These are phyloP conservation scores for Cheumatopsyche charites DNA, from an alignment of 1,140 invertebrate species.

Conservation along the genomic window DNA sequence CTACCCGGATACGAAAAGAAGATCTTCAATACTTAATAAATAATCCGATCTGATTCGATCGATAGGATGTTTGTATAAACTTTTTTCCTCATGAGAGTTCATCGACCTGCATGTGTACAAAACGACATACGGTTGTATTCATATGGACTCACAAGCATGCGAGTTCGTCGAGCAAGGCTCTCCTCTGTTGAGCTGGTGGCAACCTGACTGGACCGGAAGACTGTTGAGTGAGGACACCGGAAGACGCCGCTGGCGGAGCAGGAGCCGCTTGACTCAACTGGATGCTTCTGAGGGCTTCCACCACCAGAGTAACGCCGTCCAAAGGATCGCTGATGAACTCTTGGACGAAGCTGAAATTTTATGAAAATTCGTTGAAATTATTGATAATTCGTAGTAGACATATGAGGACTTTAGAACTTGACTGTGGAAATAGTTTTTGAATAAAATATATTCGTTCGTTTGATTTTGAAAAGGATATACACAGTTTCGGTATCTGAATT, in stretches of 20 bases:
- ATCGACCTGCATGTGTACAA: no score
- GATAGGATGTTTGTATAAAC: no score
- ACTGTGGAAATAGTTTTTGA: no score
- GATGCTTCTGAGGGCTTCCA: constrained; percentile 83
- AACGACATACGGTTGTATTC: no score
- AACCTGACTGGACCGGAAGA: constrained; percentile 60
- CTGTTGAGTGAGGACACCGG: constrained; percentile 55
- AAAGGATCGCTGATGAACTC: constrained; percentile 84
- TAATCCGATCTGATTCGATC: no score
- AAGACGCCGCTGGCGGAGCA: constrained; percentile 50
- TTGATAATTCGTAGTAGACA: neutral
- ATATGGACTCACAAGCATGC: constrained; percentile 72
- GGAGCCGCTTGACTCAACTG: constrained; percentile 73
- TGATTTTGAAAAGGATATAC: no score
- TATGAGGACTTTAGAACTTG: no score
- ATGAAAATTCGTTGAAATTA: constrained; percentile 31
- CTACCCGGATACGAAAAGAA: no score
- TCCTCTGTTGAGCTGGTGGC: constrained; percentile 65
- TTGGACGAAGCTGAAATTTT: constrained; percentile 78
- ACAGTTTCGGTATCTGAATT: no score
- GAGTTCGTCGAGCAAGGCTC: constrained; percentile 83
- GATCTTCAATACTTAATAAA: no score
- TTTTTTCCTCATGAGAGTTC: no score
- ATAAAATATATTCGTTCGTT: no score
- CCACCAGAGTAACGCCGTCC: constrained; percentile 79